Base-by-base conservation (phyloP, 2,113 vertebrate species). In the Xenotilapia longispinis region DNA sequence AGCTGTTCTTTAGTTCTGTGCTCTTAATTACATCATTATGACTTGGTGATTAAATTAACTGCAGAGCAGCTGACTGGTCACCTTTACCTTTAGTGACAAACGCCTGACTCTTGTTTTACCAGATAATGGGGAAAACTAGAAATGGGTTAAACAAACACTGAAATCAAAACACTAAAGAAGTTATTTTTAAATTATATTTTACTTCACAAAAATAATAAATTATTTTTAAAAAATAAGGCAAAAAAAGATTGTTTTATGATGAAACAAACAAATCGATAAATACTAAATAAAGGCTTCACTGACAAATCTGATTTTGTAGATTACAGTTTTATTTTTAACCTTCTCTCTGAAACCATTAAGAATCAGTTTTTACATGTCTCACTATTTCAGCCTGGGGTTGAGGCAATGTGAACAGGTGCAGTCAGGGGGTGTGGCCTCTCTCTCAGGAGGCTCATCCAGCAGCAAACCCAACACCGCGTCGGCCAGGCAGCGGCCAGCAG, bases 371-470 rank as follows among this genome's bases (percentile, higher is more conserved):
- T 11, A 28, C 23, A 49, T 13, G 5, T 85, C 45, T 49, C 23
- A 31, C 7, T 63, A 8, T 36, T 47, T 9, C 82, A 94, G 93
- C 89, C 88, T 84, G 53, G 91, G 84, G 86, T 90, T 92, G 82
- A 40, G 78, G 45, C n/a, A 57, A 38, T 38, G 19, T 79, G 73
- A 80, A 12, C 82, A 90, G 83, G 65, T 75, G 73, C 89, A 88
- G 86, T 90, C 80, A 10, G 89, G 87, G 31, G 83, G 70, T 3
- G 63, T 31, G 42, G 45, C 86, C 12, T 90, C 86, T 4, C 73
- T 81, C 11, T 93, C 96, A 0, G 97, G 96, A 19, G 97, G 97
- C 88, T 97, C 95, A 0, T 97, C 97, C 19, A 95, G 96, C 2
- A 91, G 95, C 6, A 94, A 97, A 12, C 97, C 96, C 4, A 90